Percentiles rank a stretch among this genome's conserved stretches.
phyloP scores from a whole-genome alignment of 2,888 invertebrate species.

The Tenthredo distinguenda region DNA sequence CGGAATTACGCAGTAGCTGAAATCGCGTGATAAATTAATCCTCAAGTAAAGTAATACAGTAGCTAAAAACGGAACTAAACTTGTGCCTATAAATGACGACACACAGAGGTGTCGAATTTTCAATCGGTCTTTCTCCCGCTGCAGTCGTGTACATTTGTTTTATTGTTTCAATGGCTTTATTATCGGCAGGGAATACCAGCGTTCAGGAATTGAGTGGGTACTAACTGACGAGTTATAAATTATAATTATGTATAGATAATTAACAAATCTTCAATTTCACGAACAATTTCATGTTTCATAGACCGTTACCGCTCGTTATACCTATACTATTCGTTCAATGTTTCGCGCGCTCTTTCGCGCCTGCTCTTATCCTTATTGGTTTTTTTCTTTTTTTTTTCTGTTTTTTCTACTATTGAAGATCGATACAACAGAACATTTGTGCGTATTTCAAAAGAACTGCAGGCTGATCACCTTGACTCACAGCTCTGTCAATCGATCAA shows the following conservation, averaged over 20 bases:
- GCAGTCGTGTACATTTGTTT: background rate
- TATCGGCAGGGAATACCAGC: background rate
- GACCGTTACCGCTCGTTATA: background rate
- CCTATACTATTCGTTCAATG: background rate
- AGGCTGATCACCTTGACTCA: background rate
- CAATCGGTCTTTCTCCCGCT: background rate
- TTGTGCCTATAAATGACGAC: constrained; percentile 29
- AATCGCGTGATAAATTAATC: background rate
- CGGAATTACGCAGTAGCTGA: background rate
- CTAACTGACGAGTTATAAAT: background rate
- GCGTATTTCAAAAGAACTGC: background rate
- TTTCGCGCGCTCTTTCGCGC: background rate
- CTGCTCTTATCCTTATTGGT: background rate
- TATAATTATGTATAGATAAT: background rate
- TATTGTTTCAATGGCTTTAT: constrained; percentile 9
- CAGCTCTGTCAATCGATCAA: background rate
- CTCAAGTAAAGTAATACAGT: background rate
- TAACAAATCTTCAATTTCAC: constrained; percentile 23
- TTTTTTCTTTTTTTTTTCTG: background rate
- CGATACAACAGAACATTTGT: background rate
- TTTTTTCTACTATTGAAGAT: background rate
- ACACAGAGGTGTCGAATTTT: background rate
- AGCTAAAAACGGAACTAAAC: background rate
- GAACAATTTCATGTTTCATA: constrained; percentile 14
- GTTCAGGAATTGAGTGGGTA: constrained; percentile 38